These are phyloP conservation scores for Oenanthe oenanthe DNA, from an alignment of 2,113 vertebrate genomes.

Conservation along the genomic window DNA sequence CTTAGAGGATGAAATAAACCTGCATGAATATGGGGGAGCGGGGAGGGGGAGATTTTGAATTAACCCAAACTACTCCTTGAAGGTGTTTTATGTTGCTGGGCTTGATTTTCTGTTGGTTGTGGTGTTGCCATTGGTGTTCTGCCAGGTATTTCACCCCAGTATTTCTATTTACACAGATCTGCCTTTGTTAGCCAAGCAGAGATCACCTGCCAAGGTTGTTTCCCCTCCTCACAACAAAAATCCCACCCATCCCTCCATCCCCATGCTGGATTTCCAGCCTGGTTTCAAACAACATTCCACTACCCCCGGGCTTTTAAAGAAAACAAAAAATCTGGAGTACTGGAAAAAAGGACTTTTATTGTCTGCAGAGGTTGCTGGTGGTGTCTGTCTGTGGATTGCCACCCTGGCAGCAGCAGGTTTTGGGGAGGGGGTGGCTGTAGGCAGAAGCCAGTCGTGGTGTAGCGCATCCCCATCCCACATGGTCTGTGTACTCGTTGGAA, in stretches of 20 bases:
- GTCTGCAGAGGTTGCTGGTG: slow-evolving; percentile 6
- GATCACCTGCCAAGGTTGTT: neutral
- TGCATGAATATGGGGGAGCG: neutral
- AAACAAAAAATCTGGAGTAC: neutral
- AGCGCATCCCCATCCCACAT: slow-evolving; percentile 70
- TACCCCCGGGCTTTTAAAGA: neutral
- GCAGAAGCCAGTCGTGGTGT: slow-evolving; percentile 35
- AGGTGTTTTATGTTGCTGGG: neutral
- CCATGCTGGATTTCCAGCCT: slow-evolving; percentile 1
- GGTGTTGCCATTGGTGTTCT: slow-evolving; percentile 17
- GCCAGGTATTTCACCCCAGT: slow-evolving; percentile 23
- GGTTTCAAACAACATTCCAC: neutral
- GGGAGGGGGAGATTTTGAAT: neutral
- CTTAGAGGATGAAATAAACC: neutral
- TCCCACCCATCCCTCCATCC: neutral
- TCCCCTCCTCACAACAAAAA: neutral
- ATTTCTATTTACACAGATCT: slow-evolving; percentile 12
- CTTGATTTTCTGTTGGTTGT: neutral
- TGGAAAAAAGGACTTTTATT: neutral
- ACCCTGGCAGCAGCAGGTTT: slow-evolving; percentile 7
- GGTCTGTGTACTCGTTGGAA: slow-evolving; percentile 77
- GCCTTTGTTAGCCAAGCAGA: slow-evolving; percentile 41
- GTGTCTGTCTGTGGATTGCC: neutral
- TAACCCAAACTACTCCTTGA: neutral
- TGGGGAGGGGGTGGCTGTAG: slow-evolving; percentile 11